Evolutionary conservation across 2,888 invertebrate genomes (phyloP).

Genomic region (Pteria penguin): DNA sequence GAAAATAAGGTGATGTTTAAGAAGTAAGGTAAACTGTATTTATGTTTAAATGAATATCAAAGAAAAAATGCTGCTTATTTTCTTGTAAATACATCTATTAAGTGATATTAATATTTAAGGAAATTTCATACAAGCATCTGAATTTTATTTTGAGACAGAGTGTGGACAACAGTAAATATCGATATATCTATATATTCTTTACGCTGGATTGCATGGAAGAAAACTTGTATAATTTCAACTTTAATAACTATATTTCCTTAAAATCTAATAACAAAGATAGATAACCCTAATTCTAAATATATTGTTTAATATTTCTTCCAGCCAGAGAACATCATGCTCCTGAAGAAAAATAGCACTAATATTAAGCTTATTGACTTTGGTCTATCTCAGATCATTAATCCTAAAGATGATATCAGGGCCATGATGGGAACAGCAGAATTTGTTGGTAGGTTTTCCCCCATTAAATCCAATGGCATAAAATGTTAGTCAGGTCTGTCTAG

Average conservation of each 20-base stretch:
- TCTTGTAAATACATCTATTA: too few species aligned
- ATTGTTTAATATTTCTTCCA: constrained; percentile 64
- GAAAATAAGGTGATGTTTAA: not conserved
- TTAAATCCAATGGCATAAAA: too few species aligned
- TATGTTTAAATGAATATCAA: not conserved
- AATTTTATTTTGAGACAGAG: too few species aligned
- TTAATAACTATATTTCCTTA: too few species aligned
- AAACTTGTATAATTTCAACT: too few species aligned
- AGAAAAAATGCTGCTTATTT: not conserved
- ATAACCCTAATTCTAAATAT: not conserved
- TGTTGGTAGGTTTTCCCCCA: constrained; percentile 78
- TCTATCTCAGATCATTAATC: constrained; percentile 81
- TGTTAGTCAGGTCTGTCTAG: too few species aligned
- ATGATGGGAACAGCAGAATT: constrained; percentile 84
- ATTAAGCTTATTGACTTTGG: constrained; percentile 86
- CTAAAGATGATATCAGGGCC: constrained; percentile 81
- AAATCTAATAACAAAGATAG: not conserved
- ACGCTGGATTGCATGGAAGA: too few species aligned
- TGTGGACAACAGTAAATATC: too few species aligned
- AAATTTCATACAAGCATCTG: too few species aligned
- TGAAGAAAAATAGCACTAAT: constrained; percentile 81
- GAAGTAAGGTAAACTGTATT: not conserved
- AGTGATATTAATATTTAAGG: too few species aligned
- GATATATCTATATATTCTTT: too few species aligned
- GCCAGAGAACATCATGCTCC: constrained; percentile 85